phyloP scores from a whole-genome alignment of 1,140 invertebrate genomes.

The Zeugodacus cucurbitae region DNA sequence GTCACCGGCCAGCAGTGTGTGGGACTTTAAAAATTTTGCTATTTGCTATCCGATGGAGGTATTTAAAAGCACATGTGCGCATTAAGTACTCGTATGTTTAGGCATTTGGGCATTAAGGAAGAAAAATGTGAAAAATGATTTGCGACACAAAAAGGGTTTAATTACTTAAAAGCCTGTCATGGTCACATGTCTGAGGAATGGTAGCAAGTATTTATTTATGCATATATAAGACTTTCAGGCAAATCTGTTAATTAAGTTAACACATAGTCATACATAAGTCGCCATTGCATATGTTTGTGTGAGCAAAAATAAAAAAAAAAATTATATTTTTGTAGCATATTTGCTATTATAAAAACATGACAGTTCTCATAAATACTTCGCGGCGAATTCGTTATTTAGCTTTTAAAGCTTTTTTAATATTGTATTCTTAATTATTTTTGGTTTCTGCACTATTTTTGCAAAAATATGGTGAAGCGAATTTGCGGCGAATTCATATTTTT shows the following conservation, averaged over 20 bases:
- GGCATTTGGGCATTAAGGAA: not conserved
- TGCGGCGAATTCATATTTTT: not conserved
- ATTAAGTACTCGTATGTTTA: not conserved
- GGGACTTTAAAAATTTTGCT: not conserved
- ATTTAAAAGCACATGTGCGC: conserved; percentile 18
- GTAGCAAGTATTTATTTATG: not conserved
- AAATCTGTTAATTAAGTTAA: conserved; percentile 32
- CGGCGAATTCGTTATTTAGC: not conserved
- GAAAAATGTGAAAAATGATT: conserved; percentile 39
- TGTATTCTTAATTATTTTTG: not conserved
- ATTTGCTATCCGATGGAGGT: not conserved
- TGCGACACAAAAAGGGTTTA: conserved; percentile 34
- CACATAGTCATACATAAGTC: not conserved
- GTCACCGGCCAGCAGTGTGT: not conserved
- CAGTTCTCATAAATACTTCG: not conserved
- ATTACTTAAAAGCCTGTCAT: conserved; percentile 15
- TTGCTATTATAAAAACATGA: too few species aligned
- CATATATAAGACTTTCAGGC: not conserved
- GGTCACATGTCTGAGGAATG: not conserved
- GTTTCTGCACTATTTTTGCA: not conserved
- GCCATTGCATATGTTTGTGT: too few species aligned
- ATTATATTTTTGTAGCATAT: too few species aligned
- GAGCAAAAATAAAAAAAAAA: too few species aligned
- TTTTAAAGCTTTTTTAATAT: not conserved
- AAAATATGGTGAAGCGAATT: too few species aligned